A percentile compares a stretch with the other conserved stretches of the same genome.
Evolutionary conservation across 2,113 vertebrate species (phyloP).

Genomic region (Neodon shergylaensis): DNA sequence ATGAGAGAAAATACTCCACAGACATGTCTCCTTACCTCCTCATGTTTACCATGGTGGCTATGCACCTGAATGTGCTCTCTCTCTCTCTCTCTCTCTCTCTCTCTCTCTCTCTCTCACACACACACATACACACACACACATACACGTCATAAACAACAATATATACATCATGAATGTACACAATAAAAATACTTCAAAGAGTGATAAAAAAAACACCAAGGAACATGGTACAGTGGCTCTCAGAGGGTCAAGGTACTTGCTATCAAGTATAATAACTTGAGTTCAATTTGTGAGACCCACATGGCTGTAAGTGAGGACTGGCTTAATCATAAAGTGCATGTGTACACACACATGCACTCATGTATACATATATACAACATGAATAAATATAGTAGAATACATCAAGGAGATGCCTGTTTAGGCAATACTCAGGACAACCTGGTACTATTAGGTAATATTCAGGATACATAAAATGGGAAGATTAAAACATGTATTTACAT

Average conservation of each 20-base stretch:
- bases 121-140: background rate
- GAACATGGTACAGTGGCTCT: too few relatives aligned
- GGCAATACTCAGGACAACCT: background rate
- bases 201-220: background rate
- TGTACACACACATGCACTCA: too few relatives aligned
- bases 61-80: background rate
- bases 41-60: background rate
- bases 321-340: too few relatives aligned
- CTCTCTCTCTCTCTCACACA: background rate
- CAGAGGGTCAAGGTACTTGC: too few relatives aligned
- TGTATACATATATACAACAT: background rate
- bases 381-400: background rate
- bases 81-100: background rate
- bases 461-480: background rate
- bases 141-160: background rate
- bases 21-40: too few relatives aligned
- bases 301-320: too few relatives aligned
- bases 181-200: background rate
- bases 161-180: too few relatives aligned
- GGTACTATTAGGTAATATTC: too few relatives aligned
- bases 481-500: background rate
- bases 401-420: background rate
- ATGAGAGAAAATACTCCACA: background rate
- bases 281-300: background rate
- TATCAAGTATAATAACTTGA: background rate